Base-by-base conservation (phyloP, 2,888 invertebrate species). In the Leucozona laternaria region DNA sequence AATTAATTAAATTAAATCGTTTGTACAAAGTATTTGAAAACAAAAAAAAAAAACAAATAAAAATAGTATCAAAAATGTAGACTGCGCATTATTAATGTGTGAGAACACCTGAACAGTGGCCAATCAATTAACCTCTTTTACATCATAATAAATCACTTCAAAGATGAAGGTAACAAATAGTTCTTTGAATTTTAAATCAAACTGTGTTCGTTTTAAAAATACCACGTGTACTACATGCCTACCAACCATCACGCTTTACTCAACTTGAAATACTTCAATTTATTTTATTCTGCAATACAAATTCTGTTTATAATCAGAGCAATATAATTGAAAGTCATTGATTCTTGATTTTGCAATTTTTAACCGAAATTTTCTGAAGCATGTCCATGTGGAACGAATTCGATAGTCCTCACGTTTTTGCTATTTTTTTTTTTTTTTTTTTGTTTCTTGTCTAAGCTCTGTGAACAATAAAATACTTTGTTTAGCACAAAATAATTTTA, bases 191-290 rank as follows among this genome's bases (percentile, higher is more conserved):
- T n/a, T 40, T 22, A 25, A 68, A 4, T 25, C 15, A 17, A 66
- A 22, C 28, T 53, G 13, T 0, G 10, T 40, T 40, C 1, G n/a
- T 40, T 37, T 15, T 31, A 48, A 34, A 31, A 31, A 31, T 28
- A 28, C 28, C 6, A 28, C 1, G 6, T 5, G 6, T 66, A 7
- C 20, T n/a, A n/a, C n/a, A n/a, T n/a, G n/a, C n/a, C n/a, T n/a
- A n/a, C n/a, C n/a, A n/a, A n/a, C n/a, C n/a, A n/a, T n/a, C 22
- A 68, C 60, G 82, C 78, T 83, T 78, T 78, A 78, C 73, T 83
- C 60, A 68, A 68, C 70, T 70, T 60, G 48, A 48, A 48, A 20
- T 48, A 1, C 0, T 2, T 20, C 4, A 20, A 48, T 48, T 48
- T 20, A 4, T 20, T 20, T 11, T 20, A 48, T 20, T 48, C 45